A percentile compares a stretch with the other conserved stretches of the same genome.
These are phyloP conservation scores for Ia io DNA, from an alignment of 2,113 vertebrate genomes.

Conservation along the genomic window DNA sequence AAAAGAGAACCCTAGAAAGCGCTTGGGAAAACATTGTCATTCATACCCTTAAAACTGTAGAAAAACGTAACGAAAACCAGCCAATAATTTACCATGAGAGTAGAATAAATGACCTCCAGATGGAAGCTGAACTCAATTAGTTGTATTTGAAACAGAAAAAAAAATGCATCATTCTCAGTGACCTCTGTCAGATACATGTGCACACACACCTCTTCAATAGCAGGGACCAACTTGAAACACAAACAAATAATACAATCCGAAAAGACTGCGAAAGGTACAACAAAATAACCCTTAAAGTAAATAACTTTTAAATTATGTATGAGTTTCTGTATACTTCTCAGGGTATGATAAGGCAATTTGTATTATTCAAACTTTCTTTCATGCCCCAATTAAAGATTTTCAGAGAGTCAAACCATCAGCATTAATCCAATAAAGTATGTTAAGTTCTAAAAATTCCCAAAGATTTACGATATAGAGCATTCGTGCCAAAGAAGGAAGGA, in stretches of 20 bases:
- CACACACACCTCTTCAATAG: background rate
- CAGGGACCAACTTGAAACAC: background rate
- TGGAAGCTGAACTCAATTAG: background rate
- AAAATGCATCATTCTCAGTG: fast-evolving
- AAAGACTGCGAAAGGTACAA: background rate
- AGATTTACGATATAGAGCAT: background rate
- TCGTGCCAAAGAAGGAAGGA: background rate
- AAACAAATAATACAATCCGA: background rate
- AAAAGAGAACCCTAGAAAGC: background rate
- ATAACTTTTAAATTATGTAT: background rate
- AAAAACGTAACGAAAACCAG: background rate
- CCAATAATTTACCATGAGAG: background rate
- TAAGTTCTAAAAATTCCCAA: slow-evolving; percentile 34
- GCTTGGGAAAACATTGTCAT: background rate
- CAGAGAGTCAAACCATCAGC: background rate
- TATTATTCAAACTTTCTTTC: background rate
- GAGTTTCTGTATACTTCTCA: background rate
- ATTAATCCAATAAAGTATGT: background rate
- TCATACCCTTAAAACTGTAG: background rate
- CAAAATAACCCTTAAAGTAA: background rate
- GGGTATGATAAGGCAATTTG: background rate
- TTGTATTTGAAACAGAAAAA: background rate
- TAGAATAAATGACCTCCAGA: too few species aligned
- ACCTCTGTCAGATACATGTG: background rate
- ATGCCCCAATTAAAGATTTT: background rate